A percentile compares a stretch with the other conserved stretches of the same genome.
Conservation (phyloP, 2,888 invertebrate genomes). For the Synergus itoensis region DNA sequence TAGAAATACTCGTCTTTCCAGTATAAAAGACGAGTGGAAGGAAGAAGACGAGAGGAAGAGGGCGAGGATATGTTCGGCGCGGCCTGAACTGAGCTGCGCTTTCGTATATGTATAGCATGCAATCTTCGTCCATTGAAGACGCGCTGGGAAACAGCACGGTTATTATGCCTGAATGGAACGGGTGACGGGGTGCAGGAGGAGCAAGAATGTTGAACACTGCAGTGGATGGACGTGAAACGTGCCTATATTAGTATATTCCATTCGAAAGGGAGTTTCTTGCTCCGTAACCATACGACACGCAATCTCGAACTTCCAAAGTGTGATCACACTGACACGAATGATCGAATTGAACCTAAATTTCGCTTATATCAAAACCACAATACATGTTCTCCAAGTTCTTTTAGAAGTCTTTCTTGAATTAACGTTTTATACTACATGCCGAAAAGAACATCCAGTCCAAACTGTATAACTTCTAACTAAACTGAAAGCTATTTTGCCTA, state of each 20-base stretch:
- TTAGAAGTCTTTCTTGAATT: too few species aligned
- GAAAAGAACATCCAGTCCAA: too few species aligned
- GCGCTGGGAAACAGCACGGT: slow-evolving; percentile 77
- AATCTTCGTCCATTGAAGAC: slow-evolving; percentile 77
- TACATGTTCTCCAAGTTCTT: too few species aligned
- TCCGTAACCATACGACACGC: slow-evolving; percentile 66
- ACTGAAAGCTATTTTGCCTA: too few species aligned
- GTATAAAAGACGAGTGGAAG: slow-evolving; percentile 50
- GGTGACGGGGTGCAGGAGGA: slow-evolving; percentile 62
- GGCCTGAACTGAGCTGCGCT: slow-evolving; percentile 51
- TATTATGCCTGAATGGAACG: slow-evolving; percentile 76
- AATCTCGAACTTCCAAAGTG: slow-evolving; percentile 56
- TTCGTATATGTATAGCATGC: slow-evolving; percentile 76
- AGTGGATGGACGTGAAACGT: slow-evolving; percentile 64
- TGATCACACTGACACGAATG: slow-evolving; percentile 21
- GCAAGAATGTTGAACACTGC: slow-evolving; percentile 66
- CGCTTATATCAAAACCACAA: background rate
- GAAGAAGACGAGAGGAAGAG: slow-evolving; percentile 56
- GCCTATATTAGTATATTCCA: slow-evolving; percentile 58
- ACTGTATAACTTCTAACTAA: too few species aligned
- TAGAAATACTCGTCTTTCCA: too few species aligned
- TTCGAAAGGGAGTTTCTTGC: slow-evolving; percentile 66
- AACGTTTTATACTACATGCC: too few species aligned
- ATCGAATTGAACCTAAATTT: too few species aligned
- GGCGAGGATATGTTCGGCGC: slow-evolving; percentile 64